These are phyloP conservation scores for Lamprotornis superbus DNA, from an alignment of 2,113 vertebrate species.

Conservation along the genomic window DNA sequence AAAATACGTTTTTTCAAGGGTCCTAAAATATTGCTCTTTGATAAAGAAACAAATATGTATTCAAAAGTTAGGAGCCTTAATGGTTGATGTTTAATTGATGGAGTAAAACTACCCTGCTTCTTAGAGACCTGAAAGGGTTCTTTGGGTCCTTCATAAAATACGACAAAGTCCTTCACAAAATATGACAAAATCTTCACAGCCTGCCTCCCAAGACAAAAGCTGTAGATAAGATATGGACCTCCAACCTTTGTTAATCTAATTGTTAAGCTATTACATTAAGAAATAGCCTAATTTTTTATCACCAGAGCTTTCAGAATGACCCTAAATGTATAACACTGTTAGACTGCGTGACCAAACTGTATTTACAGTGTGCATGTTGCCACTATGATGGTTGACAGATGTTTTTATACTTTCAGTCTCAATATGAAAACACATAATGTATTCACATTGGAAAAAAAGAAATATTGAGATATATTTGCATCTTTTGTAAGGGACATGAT, in stretches of 20 bases:
- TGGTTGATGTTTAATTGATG: background rate
- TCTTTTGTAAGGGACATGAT: background rate
- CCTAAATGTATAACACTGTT: background rate
- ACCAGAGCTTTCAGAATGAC: background rate
- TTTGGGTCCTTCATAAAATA: background rate
- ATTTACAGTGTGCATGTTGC: background rate
- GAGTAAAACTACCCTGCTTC: background rate
- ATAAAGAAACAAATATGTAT: background rate
- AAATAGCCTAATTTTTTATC: background rate
- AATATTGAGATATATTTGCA: background rate
- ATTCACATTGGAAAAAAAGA: background rate
- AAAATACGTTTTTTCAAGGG: background rate
- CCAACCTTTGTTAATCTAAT: background rate
- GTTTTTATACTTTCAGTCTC: background rate
- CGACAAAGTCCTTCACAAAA: background rate
- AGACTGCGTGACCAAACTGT: background rate
- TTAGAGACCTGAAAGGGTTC: background rate
- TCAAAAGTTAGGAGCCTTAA: background rate
- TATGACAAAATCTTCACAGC: background rate
- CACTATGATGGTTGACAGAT: background rate
- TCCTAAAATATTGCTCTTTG: background rate
- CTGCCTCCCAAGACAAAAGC: background rate
- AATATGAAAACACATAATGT: background rate
- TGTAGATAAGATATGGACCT: background rate
- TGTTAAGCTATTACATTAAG: background rate